phyloP scores from a whole-genome alignment of 2,888 invertebrate genomes.

The Ornithoptera alexandrae region DNA sequence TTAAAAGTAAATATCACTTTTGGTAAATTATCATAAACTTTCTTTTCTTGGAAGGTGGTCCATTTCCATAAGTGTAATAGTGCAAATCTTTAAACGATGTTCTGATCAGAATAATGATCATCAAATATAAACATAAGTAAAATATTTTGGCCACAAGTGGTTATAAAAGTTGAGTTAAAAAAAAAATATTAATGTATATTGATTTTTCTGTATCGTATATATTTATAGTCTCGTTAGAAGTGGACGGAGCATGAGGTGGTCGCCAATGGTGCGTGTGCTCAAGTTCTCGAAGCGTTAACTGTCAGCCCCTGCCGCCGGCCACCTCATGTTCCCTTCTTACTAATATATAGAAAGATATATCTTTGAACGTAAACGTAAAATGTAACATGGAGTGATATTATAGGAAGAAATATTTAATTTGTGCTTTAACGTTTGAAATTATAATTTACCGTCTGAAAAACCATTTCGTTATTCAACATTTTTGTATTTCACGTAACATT shows the following conservation, averaged over 20 bases:
- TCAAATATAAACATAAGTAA: no score
- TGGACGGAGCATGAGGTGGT: constrained; percentile 39
- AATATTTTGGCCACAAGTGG: no score
- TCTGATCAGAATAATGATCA: no score
- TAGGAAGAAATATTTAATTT: no score
- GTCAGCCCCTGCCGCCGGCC: constrained; percentile 32
- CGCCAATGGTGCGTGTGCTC: constrained; percentile 64
- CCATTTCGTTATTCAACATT: neutral
- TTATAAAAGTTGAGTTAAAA: neutral
- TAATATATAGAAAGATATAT: constrained; percentile 28
- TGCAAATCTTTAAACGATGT: no score
- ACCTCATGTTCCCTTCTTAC: constrained; percentile 30
- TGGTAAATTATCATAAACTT: no score
- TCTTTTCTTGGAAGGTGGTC: no score
- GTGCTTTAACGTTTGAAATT: no score
- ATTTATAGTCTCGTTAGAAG: constrained; percentile 58
- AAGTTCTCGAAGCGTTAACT: constrained; percentile 58
- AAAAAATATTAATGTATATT: neutral
- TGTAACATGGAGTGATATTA: no score
- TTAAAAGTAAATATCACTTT: no score
- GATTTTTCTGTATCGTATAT: constrained; percentile 31
- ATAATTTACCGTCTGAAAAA: no score
- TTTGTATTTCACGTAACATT: neutral
- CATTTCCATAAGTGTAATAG: no score
- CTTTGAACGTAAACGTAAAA: neutral